These are phyloP conservation scores for Numenius arquata DNA, from an alignment of 2,113 vertebrate species.

Conservation along the genomic window DNA sequence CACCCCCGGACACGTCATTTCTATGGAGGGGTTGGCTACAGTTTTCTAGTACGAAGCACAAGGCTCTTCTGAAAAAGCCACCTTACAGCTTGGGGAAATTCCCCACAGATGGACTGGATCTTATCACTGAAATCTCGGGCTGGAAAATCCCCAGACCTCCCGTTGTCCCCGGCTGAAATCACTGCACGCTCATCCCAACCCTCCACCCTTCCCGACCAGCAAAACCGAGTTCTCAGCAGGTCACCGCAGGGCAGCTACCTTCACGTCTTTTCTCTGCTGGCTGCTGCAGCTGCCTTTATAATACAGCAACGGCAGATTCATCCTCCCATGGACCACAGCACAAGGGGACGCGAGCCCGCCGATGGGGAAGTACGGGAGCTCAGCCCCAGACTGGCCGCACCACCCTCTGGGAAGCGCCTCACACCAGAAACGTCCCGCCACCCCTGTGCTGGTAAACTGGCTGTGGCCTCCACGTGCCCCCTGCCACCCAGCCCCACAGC, in stretches of 20 bases:
- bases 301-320: background rate
- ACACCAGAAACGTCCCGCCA: accelerated
- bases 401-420: background rate
- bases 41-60: accelerated
- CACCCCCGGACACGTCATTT: background rate
- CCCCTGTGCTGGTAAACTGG: background rate
- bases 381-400: background rate
- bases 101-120: background rate
- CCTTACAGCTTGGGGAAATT: background rate
- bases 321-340: background rate
- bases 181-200: background rate
- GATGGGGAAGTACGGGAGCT: accelerated
- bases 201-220: background rate
- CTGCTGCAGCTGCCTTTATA: background rate
- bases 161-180: accelerated
- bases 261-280: background rate
- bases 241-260: background rate
- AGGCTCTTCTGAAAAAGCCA: background rate
- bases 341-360: accelerated
- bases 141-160: background rate
- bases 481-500: background rate
- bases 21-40: background rate
- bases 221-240: background rate
- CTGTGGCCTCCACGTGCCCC: accelerated
- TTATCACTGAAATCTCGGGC: background rate